Evolutionary conservation across 2,888 invertebrate species (phyloP), one percentile per base, ranked within the genome.

Genomic region (Lissonota sp.): DNA sequence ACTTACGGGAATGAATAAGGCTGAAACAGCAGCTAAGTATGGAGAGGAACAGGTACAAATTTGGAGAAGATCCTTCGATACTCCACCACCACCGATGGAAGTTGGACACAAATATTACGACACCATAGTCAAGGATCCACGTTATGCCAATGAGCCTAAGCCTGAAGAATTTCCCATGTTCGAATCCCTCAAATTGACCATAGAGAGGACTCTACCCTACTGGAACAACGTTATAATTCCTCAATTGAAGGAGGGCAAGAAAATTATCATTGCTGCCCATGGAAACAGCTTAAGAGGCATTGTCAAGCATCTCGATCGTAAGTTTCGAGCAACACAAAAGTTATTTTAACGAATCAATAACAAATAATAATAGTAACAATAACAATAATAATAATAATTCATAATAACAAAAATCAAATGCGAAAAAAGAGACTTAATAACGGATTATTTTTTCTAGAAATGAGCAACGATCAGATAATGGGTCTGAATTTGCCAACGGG

Each of bases 191-290:
- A 96, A 97, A 89, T 93, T 97, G 66, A 97, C 97, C 1, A 96
- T 97, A 91, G 95, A 95, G 81, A 94, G 98, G 63, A 97, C 97
- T 2, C 93, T 97, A 85, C 98, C 98, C 0, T 97, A 96, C 90
- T 98, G 98, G 96, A 96, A 97, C 91, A 93, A 97, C 89, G 94
- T 95, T 57, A 95, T 99, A 92, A 95, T 98, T 88, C 95, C 98
- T 86, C 94, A 97, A 93, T 94, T 98, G 83, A 97, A 96, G 89
- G 96, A 94, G 86, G 97, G 97, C 67, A 96, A 96, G 90, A 95
- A 93, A 40, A 95, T 98, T 70, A 94, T 98, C 66, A 96, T 98
- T 88, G 97, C 96, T 42, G 97, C 97, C 37, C 98, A 98, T 89
- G 97, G 97, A 62, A 97, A 97, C 92, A 97, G 97, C 89, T 94